These are phyloP conservation scores for Chrysolophus pictus DNA, from an alignment of 2,797 vertebrate genomes.

Conservation along the genomic window DNA sequence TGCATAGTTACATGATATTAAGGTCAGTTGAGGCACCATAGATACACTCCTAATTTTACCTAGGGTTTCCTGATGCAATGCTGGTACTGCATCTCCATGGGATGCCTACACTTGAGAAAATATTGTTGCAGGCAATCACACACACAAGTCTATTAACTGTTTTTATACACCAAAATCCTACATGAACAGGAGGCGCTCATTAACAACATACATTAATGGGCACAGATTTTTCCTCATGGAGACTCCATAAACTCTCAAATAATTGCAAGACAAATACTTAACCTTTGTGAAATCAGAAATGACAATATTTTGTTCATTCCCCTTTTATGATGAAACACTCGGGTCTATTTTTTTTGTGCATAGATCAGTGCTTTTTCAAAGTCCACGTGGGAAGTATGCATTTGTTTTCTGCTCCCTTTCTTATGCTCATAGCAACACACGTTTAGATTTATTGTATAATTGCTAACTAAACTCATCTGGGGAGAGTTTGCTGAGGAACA, in stretches of 20 bases:
- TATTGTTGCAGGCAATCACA: background rate
- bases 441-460: background rate
- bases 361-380: background rate
- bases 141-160: background rate
- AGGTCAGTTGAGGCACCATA: background rate
- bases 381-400: background rate
- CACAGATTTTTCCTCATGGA: background rate
- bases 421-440: background rate
- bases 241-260: background rate
- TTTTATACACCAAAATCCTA: background rate
- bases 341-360: background rate
- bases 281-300: background rate
- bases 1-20: background rate
- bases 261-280: background rate
- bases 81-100: background rate
- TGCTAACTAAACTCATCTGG: background rate
- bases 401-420: slow-evolving; percentile 12
- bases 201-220: background rate
- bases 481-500: background rate
- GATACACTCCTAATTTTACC: background rate
- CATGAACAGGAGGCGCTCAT: background rate
- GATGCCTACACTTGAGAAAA: background rate
- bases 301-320: background rate
- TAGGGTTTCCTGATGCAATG: background rate
- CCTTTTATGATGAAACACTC: background rate